phyloP scores from a whole-genome alignment of 2,797 vertebrate species.

The Furcifer pardalis region DNA sequence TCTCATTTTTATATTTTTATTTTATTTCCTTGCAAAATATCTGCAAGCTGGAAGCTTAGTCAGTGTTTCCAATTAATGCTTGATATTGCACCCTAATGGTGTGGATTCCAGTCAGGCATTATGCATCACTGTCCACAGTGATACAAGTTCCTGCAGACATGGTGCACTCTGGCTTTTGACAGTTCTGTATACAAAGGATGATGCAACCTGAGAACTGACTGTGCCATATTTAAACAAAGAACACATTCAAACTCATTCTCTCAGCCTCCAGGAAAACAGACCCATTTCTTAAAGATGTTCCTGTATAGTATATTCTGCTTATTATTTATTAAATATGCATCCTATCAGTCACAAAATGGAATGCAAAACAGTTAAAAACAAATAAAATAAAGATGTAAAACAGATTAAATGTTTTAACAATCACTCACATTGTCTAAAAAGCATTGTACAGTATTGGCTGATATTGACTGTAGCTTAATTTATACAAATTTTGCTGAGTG shows the following conservation, averaged over 20 bases:
- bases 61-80: constrained; percentile 22
- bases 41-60: constrained; percentile 15
- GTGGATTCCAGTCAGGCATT: neutral
- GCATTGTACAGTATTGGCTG: neutral
- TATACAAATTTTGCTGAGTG: neutral
- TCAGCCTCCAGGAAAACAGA: neutral
- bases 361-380: neutral
- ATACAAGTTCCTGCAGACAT: constrained; percentile 31
- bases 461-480: neutral
- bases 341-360: neutral
- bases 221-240: constrained; percentile 53
- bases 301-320: constrained; percentile 5
- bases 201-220: constrained; percentile 23
- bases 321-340: neutral
- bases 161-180: constrained; percentile 16
- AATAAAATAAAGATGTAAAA: neutral
- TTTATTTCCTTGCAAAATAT: constrained; percentile 31
- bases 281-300: constrained; percentile 27
- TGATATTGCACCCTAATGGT: constrained; percentile 29
- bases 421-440: neutral
- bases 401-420: neutral
- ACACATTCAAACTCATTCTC: constrained; percentile 33
- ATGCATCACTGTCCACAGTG: constrained; percentile 11
- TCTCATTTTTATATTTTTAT: neutral
- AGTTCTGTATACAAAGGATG: neutral